Evolutionary conservation across 1,140 invertebrate genomes (phyloP), one percentile per base, ranked within the genome.

Genomic region (Drosophila ambigua): DNA sequence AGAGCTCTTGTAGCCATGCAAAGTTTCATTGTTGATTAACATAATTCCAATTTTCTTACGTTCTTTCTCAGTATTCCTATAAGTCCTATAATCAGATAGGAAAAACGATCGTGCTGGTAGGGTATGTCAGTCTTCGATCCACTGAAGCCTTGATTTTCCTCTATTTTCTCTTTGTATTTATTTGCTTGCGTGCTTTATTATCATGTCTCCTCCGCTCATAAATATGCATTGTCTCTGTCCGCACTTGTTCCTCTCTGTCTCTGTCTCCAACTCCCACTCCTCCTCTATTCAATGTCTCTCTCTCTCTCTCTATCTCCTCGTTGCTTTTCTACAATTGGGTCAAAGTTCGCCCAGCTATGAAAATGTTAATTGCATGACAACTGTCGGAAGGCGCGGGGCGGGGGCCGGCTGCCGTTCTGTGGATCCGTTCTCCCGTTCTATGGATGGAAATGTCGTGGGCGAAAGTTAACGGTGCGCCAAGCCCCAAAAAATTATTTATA

Each of bases 321-420:
- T 35, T n/a, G 13, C 13, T 72, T 39, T 46, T 44, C 20, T 46
- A 31, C 66, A 74, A 74, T 74, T 74, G 61, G 72, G 72, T 74
- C 72, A 74, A 66, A 74, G 72, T 66, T 74, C 72, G 61, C 60
- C 59, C 69, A 48, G 72, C 61, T 74, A 59, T 74, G 60, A 74
- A 73, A 64, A 72, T 73, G 69, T 73, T 73, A 73, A 73, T 73
- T 73, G 73, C 53, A 49, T 48, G 66, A 73, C 71, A 73, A 72
- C 71, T 72, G 57, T 72, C 26, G 5, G 26, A 0, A 0, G 26
- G 26, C 5, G 26, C 5, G 5, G 69, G 26, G 26, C 5, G 26
- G 5, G 5, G 69, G 69, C 67, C 20, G 26, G 68, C 45, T 28
- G 15, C 23, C 23, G 23, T 24, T 24, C 23, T 24, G 23, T 24